Conservation (phyloP, 2,888 invertebrate genomes). For the Eledone cirrhosa region DNA sequence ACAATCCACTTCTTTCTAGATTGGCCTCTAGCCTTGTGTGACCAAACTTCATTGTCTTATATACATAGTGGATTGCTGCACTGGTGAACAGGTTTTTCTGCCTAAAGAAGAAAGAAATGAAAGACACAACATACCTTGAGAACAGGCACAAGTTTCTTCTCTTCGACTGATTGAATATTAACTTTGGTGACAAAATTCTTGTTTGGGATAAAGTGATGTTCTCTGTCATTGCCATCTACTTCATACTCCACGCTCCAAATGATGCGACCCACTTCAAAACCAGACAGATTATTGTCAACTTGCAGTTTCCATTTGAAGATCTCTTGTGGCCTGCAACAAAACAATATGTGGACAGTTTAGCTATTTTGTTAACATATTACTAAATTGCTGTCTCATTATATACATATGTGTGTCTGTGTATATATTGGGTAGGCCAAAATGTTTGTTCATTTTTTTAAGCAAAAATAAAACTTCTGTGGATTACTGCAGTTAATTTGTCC, state of each 20-base stretch:
- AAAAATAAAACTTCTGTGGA: too few relatives aligned
- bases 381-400: too few relatives aligned
- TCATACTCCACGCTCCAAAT: slow-evolving; percentile 85
- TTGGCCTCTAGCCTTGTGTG: too few relatives aligned
- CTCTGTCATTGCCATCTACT: slow-evolving; percentile 64
- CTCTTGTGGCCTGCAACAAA: slow-evolving; percentile 74
- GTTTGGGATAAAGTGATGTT: slow-evolving; percentile 46
- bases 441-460: too few relatives aligned
- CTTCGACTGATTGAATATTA: slow-evolving; percentile 47
- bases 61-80: too few relatives aligned
- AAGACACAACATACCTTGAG: slow-evolving; percentile 49
- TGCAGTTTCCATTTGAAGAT: slow-evolving; percentile 91
- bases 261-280: slow-evolving; percentile 80
- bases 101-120: not conserved
- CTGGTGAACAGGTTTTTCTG: too few relatives aligned
- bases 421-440: too few relatives aligned
- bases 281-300: slow-evolving; percentile 80
- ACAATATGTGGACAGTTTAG: not conserved
- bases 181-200: slow-evolving; percentile 52
- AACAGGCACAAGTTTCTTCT: slow-evolving; percentile 54
- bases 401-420: too few relatives aligned
- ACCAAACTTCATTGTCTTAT: too few relatives aligned
- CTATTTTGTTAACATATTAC: too few relatives aligned
- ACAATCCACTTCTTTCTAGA: too few relatives aligned
- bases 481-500: too few relatives aligned